These are phyloP conservation scores for Nilaparvata lugens DNA, from an alignment of 1,140 invertebrate genomes.

Conservation along the genomic window DNA sequence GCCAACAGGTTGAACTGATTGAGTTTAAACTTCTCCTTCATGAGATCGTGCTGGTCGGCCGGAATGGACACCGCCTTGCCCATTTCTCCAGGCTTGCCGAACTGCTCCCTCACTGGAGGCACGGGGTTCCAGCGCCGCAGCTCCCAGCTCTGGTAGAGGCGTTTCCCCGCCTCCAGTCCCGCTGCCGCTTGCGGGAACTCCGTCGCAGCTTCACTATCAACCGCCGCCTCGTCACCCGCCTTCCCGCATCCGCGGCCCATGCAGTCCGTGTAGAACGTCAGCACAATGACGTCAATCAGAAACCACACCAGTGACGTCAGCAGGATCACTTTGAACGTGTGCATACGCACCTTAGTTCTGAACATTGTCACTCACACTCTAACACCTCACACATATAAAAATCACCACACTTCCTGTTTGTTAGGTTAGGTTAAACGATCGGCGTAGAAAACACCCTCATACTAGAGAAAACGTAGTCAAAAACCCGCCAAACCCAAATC, in stretches of 20 bases:
- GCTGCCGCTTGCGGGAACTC: neutral
- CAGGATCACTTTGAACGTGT: slow-evolving; percentile 89
- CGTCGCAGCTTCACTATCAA: neutral
- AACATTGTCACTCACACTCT: slow-evolving; percentile 45
- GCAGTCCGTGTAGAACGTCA: slow-evolving; percentile 91
- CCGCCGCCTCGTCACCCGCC: slow-evolving; percentile 35
- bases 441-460: too few relatives aligned
- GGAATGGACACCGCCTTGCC: slow-evolving; percentile 82
- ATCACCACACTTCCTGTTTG: too few relatives aligned
- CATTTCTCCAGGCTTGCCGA: slow-evolving; percentile 73
- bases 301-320: slow-evolving; percentile 94
- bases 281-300: slow-evolving; percentile 78
- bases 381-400: too few relatives aligned
- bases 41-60: slow-evolving; percentile 68
- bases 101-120: slow-evolving; percentile 51
- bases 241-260: slow-evolving; percentile 58
- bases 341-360: slow-evolving; percentile 76
- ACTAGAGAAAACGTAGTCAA: too few relatives aligned
- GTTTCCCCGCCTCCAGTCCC: slow-evolving; percentile 10
- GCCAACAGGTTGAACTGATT: slow-evolving; percentile 98
- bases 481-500: too few relatives aligned
- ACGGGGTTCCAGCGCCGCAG: slow-evolving; percentile 64
- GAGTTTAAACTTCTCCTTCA: slow-evolving; percentile 92
- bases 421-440: too few relatives aligned
- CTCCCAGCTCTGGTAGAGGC: slow-evolving; percentile 39